Percentiles rank a stretch among this genome's conserved stretches.
Evolutionary conservation across 2,113 vertebrate genomes (phyloP).

Genomic region (Epinephelus lanceolatus): DNA sequence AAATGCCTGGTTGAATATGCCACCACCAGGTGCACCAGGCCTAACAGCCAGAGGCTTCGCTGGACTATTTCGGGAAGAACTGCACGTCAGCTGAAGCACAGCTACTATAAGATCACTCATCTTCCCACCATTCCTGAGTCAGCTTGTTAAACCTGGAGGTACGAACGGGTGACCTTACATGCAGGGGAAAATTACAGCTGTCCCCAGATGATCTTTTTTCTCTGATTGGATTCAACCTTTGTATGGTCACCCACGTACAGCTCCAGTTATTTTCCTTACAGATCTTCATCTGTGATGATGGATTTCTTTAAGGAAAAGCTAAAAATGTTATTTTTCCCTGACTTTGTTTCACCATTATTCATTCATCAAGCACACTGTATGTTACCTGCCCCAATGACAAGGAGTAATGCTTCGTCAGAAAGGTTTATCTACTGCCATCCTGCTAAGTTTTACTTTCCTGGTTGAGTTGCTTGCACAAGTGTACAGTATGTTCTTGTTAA

Average conservation of each 20-base stretch:
- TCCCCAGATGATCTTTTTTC: not conserved
- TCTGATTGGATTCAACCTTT: constrained; percentile 19
- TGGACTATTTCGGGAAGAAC: constrained; percentile 97
- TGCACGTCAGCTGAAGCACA: constrained; percentile 92
- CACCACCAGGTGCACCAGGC: constrained; percentile 91
- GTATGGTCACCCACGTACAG: constrained; percentile 37
- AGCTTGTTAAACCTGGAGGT: constrained; percentile 72
- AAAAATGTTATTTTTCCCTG: not conserved
- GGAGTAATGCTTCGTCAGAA: constrained; percentile 61
- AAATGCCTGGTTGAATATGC: constrained; percentile 96
- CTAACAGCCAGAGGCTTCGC: constrained; percentile 92
- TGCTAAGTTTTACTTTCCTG: constrained; percentile 61
- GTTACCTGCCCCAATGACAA: constrained; percentile 38
- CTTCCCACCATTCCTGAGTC: constrained; percentile 97
- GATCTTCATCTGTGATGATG: constrained; percentile 69
- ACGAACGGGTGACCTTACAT: constrained; percentile 31
- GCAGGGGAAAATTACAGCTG: constrained; percentile 12
- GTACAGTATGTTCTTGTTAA: constrained; percentile 80
- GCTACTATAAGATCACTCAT: constrained; percentile 94
- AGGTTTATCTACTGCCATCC: constrained; percentile 36
- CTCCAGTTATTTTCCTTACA: constrained; percentile 70
- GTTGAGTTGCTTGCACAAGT: constrained; percentile 74
- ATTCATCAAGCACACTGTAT: constrained; percentile 41
- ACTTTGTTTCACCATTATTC: constrained; percentile 17
- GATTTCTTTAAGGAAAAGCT: constrained; percentile 73